phyloP scores from a whole-genome alignment of 2,888 invertebrate species.

The Crematogaster levior region DNA sequence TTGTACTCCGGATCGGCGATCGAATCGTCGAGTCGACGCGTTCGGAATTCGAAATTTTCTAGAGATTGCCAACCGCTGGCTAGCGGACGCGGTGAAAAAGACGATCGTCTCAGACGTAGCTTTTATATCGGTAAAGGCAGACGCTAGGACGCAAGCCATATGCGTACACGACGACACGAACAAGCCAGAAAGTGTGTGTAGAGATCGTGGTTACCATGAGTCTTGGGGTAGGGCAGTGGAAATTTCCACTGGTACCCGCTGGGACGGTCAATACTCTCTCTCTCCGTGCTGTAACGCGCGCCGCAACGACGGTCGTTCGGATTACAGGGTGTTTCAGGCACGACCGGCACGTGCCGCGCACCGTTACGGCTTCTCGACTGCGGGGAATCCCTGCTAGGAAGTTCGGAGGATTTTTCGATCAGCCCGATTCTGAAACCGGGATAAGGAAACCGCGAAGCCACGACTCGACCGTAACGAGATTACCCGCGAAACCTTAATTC shows the following conservation, averaged over 20 bases:
- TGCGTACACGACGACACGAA: conserved; percentile 54
- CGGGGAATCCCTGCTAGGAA: conserved; percentile 11
- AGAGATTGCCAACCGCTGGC: conserved; percentile 32
- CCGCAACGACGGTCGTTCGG: conserved; percentile 69
- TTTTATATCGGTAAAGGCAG: conserved; percentile 64
- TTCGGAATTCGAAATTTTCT: neutral
- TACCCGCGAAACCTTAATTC: conserved; percentile 11
- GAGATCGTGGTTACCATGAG: conserved; percentile 69
- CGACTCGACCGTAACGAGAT: neutral
- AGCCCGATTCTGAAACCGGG: neutral
- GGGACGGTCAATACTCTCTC: conserved; percentile 85
- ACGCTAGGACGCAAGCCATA: conserved; percentile 67
- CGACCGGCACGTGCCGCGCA: conserved; percentile 40
- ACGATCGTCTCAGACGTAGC: conserved; percentile 48
- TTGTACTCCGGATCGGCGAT: neutral
- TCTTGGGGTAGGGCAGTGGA: conserved; percentile 85
- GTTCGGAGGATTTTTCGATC: conserved; percentile 19
- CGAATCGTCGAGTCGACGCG: neutral
- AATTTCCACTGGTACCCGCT: conserved; percentile 83
- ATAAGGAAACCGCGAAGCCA: neutral
- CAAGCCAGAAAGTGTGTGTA: conserved; percentile 65
- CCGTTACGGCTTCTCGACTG: conserved; percentile 29
- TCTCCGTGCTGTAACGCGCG: conserved; percentile 78
- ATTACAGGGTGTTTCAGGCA: conserved; percentile 73
- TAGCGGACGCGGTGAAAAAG: conserved; percentile 47